Evolutionary conservation across 2,888 invertebrate species (phyloP), one percentile per base, ranked within the genome.

Genomic region (Drosophila merina): DNA sequence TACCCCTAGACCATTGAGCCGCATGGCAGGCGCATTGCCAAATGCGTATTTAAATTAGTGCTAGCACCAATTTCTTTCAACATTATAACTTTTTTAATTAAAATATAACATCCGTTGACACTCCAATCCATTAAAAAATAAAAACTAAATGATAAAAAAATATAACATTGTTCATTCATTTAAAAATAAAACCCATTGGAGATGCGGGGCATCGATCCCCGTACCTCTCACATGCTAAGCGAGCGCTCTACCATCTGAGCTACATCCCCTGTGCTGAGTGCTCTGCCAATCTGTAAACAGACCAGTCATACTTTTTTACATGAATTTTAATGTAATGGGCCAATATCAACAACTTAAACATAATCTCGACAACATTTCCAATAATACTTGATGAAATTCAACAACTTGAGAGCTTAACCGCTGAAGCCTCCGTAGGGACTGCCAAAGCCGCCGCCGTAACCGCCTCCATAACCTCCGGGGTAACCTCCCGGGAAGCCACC

Each of bases 211-310:
- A 91, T 91, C 90, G 91, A 91, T 91, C 91, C 91, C 91, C 90
- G 91, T 91, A 91, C 70, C 80, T 81, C 93, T 93, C 93, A 93
- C 93, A 93, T 93, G 93, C 93, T 92, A 93, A 93, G 93, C 93
- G 93, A 93, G 93, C 93, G 93, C 93, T 94, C 93, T 93, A 93
- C 93, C 93, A 94, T 93, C 91, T 93, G 93, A 93, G 93, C 93
- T 91, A 91, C 91, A 91, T 91, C 91, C 93, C 70, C 60, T 31
- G 12, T 62, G n/a, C 0, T 3, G 1, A 1, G 0, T 0, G 0
- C 0, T 0, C 47, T 30, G 30, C 36, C 36, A 62, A 60, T 36
- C 14, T 47, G 4, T 12, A 8, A 60, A 62, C 47, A 62, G 8
- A 0, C 1, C 10, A 28, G 47, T 25, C 38, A 10, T 4, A 30